Evolutionary conservation across 2,888 invertebrate species (phyloP).

Genomic region (Graphium colonna): DNA sequence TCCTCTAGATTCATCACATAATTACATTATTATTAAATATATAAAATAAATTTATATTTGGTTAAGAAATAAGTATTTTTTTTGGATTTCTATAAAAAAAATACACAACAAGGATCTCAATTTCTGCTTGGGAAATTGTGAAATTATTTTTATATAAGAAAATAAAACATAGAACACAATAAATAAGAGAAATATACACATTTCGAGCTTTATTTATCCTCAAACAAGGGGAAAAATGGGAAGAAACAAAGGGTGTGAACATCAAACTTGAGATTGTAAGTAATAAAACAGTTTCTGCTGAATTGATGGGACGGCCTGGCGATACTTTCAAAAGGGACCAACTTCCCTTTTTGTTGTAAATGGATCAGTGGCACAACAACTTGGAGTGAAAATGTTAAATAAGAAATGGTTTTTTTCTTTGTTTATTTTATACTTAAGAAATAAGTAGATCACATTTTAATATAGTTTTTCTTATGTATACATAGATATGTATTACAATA

Average conservation of each 20-base stretch:
- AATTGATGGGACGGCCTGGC: conserved; percentile 43
- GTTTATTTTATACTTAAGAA: no score
- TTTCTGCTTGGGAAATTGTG: no score
- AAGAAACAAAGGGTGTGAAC: conserved; percentile 35
- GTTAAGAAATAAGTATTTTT: no score
- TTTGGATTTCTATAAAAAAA: no score
- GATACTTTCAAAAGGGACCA: conserved; percentile 33
- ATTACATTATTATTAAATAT: no score
- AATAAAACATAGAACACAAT: conserved; percentile 1
- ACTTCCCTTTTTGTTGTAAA: conserved; percentile 25
- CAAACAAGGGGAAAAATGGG: conserved; percentile 29
- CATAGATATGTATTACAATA: no score
- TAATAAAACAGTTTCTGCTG: conserved; percentile 65
- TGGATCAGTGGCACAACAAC: conserved; percentile 10
- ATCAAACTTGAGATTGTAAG: conserved; percentile 49
- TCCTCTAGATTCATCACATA: no score
- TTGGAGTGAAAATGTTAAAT: background rate
- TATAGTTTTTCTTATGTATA: no score
- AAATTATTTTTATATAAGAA: background rate
- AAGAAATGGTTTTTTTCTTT: no score
- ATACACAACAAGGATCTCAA: no score
- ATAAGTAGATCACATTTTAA: no score
- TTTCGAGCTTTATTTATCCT: conserved; percentile 10
- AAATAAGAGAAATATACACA: conserved; percentile 9
- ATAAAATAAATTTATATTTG: no score